These are phyloP conservation scores for Chromobotia macracanthus DNA, from an alignment of 2,797 vertebrate genomes.

Conservation along the genomic window DNA sequence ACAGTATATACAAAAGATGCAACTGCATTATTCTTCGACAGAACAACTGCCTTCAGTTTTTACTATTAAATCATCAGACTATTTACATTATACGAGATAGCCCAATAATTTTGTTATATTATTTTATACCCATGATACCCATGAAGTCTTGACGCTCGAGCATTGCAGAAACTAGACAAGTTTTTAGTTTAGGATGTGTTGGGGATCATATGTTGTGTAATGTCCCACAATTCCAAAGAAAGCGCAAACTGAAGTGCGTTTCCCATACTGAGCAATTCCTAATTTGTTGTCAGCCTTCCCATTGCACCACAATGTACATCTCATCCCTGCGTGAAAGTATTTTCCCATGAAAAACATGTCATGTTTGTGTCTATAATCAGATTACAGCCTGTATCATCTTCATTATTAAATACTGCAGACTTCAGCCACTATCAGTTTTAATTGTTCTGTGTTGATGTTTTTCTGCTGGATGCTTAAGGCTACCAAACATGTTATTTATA, in stretches of 20 bases:
- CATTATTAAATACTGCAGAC: neutral
- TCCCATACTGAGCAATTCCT: too few relatives aligned
- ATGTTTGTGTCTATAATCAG: constrained; percentile 3
- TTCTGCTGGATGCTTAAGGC: neutral
- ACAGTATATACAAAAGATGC: neutral
- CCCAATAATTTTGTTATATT: too few relatives aligned
- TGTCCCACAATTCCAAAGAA: neutral
- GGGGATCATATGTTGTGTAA: neutral
- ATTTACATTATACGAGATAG: too few relatives aligned
- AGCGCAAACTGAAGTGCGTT: neutral
- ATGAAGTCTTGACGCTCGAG: too few relatives aligned
- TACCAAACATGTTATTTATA: neutral
- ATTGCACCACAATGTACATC: neutral
- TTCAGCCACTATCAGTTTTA: constrained; percentile 12
- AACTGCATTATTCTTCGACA: too few relatives aligned
- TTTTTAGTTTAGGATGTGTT: too few relatives aligned
- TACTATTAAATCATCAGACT: neutral
- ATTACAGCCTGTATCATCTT: constrained; percentile 19
- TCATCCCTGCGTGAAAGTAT: too few relatives aligned
- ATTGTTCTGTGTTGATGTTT: constrained; percentile 12
- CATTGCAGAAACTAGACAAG: too few relatives aligned
- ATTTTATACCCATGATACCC: too few relatives aligned
- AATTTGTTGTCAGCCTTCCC: neutral
- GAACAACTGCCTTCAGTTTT: neutral
- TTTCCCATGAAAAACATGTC: constrained; percentile 3